A percentile compares a stretch with the other conserved stretches of the same genome.
phyloP scores from a whole-genome alignment of 2,797 vertebrate species.

The Furcifer pardalis region DNA sequence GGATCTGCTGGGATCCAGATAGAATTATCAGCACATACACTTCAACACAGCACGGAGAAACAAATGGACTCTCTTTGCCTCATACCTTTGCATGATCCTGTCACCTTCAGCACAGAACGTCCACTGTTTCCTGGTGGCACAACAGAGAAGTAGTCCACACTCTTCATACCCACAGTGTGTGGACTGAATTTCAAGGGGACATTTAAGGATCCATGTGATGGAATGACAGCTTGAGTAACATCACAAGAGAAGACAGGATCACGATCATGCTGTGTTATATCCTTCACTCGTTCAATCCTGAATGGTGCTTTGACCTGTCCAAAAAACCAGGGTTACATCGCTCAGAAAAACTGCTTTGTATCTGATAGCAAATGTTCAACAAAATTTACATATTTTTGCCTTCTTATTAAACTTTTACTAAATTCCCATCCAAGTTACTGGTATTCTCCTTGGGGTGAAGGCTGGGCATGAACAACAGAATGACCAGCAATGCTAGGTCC shows the following conservation, averaged over 20 bases:
- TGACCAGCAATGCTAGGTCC: not conserved
- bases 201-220: constrained; percentile 74
- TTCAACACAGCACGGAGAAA: not conserved
- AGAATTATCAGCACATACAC: not conserved
- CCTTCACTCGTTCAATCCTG: constrained; percentile 72
- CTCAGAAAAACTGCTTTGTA: not conserved
- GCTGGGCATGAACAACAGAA: not conserved
- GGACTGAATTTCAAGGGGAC: constrained; percentile 83
- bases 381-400: not conserved
- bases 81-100: constrained; percentile 86
- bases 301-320: constrained; percentile 85
- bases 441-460: not conserved
- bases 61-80: not conserved
- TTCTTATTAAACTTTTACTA: no score
- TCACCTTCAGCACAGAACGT: constrained; percentile 82
- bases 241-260: constrained; percentile 83
- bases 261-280: constrained; percentile 63
- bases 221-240: constrained; percentile 68
- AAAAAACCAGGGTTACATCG: not conserved
- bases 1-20: not conserved
- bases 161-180: constrained; percentile 77
- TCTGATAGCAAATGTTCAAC: not conserved
- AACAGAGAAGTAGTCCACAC: constrained; percentile 85
- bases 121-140: constrained; percentile 75
- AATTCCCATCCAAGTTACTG: not conserved